A percentile compares a stretch with the other conserved stretches of the same genome.
Evolutionary conservation across 2,113 vertebrate species (phyloP).

Genomic region (Pagrus major): DNA sequence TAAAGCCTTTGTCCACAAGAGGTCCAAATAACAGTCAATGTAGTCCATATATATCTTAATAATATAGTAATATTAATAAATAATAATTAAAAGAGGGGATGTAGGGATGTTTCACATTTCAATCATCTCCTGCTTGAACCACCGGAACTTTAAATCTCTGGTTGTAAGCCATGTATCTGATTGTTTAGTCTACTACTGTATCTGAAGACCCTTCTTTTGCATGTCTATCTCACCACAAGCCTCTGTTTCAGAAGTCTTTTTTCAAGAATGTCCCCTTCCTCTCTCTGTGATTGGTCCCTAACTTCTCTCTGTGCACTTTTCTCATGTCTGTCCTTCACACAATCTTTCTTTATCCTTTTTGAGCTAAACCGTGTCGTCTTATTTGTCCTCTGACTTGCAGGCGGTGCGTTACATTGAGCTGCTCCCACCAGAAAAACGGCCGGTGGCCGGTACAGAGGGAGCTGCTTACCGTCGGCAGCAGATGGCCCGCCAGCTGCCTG

Average conservation of each 20-base stretch:
- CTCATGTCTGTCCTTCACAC: slow-evolving; percentile 15
- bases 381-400: slow-evolving; percentile 70
- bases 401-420: slow-evolving; percentile 96
- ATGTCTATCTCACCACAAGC: slow-evolving; percentile 10
- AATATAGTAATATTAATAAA: background rate
- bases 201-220: slow-evolving; percentile 37
- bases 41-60: background rate
- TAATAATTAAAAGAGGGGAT: background rate
- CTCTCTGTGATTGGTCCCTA: slow-evolving; percentile 31
- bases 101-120: background rate
- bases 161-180: background rate
- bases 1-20: background rate
- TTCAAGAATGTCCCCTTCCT: background rate
- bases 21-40: background rate
- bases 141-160: background rate
- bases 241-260: background rate
- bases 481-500: slow-evolving; percentile 96
- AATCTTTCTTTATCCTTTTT: background rate
- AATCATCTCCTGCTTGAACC: background rate
- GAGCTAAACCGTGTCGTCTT: background rate
- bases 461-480: slow-evolving; percentile 97
- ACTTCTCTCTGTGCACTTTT: background rate
- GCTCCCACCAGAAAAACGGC: slow-evolving; percentile 94
- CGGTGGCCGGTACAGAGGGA: slow-evolving; percentile 91
- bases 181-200: slow-evolving; percentile 58